Conservation (phyloP, 2,113 vertebrate species). For the Cynoglossus semilaevis region DNA sequence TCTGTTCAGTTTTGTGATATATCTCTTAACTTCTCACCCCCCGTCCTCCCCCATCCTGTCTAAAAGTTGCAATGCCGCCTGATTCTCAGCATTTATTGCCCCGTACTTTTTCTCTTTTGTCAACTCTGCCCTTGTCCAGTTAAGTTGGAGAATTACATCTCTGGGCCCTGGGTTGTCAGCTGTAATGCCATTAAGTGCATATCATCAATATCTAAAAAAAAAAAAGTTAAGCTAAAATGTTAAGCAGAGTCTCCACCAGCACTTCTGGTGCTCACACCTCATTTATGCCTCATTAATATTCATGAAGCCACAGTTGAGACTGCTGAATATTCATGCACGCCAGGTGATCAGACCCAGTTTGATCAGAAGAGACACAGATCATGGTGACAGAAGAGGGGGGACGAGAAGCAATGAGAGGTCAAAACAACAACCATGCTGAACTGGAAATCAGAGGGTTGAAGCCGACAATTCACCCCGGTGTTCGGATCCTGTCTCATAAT, state of each 20-base stretch:
- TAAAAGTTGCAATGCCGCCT: constrained; percentile 1
- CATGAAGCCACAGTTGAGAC: constrained; percentile 48
- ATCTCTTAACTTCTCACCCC: constrained; percentile 24
- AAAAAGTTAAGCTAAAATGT: constrained; percentile 10
- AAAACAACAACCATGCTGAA: constrained; percentile 29
- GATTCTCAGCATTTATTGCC: neutral
- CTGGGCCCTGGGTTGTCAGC: constrained; percentile 35
- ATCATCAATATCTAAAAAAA: constrained; percentile 36
- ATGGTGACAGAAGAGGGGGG: neutral
- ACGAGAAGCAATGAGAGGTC: constrained; percentile 19
- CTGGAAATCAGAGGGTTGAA: constrained; percentile 8
- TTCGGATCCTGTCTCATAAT: constrained; percentile 16
- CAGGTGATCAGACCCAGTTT: constrained; percentile 46
- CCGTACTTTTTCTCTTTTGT: constrained; percentile 5
- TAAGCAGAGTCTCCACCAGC: constrained; percentile 30
- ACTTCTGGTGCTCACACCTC: constrained; percentile 29
- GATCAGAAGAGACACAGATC: constrained; percentile 38
- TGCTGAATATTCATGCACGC: constrained; percentile 60
- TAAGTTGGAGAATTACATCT: constrained; percentile 36
- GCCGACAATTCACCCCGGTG: constrained; percentile 10
- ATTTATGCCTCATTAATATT: constrained; percentile 63
- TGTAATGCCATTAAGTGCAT: constrained; percentile 35
- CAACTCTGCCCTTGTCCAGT: constrained; percentile 14
- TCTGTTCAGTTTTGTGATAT: constrained; percentile 31
- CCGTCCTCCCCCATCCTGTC: constrained; percentile 28